Evolutionary conservation across 2,888 invertebrate genomes (phyloP).

Genomic region (Myopa tessellatipennis): DNA sequence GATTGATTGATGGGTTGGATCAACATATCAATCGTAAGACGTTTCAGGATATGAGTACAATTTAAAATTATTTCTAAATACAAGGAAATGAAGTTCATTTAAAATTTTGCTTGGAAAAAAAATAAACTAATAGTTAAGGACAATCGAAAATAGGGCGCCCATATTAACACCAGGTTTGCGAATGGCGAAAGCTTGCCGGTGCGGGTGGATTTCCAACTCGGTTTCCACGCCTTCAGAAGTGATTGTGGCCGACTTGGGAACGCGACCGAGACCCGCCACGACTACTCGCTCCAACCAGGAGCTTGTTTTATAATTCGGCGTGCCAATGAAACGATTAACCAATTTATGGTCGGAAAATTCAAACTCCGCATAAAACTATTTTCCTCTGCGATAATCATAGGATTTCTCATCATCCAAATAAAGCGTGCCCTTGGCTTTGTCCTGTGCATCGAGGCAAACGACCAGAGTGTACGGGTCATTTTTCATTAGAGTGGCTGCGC

Average conservation of each 20-base stretch:
- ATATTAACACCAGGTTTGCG: constrained; percentile 89
- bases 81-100: background rate
- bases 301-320: constrained; percentile 78
- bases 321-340: constrained; percentile 76
- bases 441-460: constrained; percentile 79
- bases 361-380: constrained; percentile 78
- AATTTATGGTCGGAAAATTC: constrained; percentile 74
- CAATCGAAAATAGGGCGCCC: constrained; percentile 81
- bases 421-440: constrained; percentile 79
- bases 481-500: constrained; percentile 85
- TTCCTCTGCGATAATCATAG: constrained; percentile 82
- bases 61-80: background rate
- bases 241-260: constrained; percentile 76
- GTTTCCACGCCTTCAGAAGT: constrained; percentile 69
- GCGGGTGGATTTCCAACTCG: constrained; percentile 76
- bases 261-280: constrained; percentile 79
- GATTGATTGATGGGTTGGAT: too few relatives aligned
- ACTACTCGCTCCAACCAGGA: constrained; percentile 92
- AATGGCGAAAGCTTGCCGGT: constrained; percentile 78
- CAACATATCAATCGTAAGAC: too few relatives aligned
- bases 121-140: constrained; percentile 66
- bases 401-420: constrained; percentile 94
- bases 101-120: background rate
- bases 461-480: constrained; percentile 94
- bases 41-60: too few relatives aligned